Evolutionary conservation across 1,140 invertebrate species (phyloP).

Genomic region (Mya arenaria): DNA sequence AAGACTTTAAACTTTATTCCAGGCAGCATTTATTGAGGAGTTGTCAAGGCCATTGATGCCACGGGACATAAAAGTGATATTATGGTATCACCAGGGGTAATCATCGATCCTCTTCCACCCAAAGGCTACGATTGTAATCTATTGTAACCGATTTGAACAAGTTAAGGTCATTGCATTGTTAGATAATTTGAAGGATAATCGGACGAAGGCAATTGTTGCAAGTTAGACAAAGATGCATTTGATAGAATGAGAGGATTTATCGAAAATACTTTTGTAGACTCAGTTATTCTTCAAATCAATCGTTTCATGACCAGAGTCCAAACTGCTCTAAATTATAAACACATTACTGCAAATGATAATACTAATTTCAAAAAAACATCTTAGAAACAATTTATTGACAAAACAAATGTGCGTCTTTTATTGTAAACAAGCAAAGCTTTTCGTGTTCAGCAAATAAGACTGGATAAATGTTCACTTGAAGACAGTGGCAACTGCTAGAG

Average conservation of each 20-base stretch:
- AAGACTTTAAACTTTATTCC: constrained; percentile 20
- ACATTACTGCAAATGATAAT: too few species aligned
- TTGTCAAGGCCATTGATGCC: constrained; percentile 50
- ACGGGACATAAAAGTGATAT: constrained; percentile 41
- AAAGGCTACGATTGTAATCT: constrained; percentile 25
- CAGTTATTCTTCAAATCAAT: neutral
- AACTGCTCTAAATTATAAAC: neutral
- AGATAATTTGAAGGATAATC: too few species aligned
- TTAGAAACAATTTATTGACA: too few species aligned
- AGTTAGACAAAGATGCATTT: neutral
- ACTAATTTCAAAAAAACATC: neutral
- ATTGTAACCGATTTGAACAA: constrained; percentile 9
- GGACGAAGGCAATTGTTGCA: too few species aligned
- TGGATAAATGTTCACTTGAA: too few species aligned
- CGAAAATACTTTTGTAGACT: neutral
- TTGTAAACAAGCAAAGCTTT: neutral
- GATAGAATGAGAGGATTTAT: neutral
- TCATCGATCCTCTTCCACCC: constrained; percentile 51
- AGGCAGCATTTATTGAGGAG: constrained; percentile 26
- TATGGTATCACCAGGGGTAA: constrained; percentile 5
- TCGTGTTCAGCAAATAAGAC: neutral
- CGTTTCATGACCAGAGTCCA: neutral
- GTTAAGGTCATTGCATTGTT: neutral
- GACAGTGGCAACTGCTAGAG: too few species aligned
- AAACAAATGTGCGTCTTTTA: too few species aligned